phyloP scores from a whole-genome alignment of 2,888 invertebrate species.

The Tetrapedia diversipes region DNA sequence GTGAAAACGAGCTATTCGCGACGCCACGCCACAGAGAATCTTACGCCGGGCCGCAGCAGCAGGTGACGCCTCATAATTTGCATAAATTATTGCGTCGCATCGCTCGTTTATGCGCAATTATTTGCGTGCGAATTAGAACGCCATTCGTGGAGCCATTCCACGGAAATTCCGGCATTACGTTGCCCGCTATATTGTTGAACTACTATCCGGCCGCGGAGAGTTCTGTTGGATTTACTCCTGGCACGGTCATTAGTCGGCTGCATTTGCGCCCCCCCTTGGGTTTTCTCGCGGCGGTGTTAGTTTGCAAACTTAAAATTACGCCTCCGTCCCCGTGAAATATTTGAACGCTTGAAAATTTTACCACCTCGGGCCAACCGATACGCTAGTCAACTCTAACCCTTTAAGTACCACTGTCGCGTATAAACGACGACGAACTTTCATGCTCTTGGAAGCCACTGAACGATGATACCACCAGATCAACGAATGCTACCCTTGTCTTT shows the following conservation, averaged over 20 bases:
- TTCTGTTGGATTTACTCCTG: conserved; percentile 50
- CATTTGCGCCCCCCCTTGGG: conserved; percentile 32
- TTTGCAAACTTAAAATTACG: conserved; percentile 37
- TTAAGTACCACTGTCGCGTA: no score
- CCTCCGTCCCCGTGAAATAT: conserved; percentile 3
- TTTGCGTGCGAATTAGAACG: conserved; percentile 43
- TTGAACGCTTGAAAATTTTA: neutral
- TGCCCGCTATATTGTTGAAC: conserved; percentile 47
- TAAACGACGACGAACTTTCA: no score
- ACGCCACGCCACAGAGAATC: conserved; percentile 1
- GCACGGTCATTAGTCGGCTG: conserved; percentile 45
- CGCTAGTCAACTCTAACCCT: no score
- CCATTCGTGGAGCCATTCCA: conserved; percentile 28
- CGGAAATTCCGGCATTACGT: conserved; percentile 43
- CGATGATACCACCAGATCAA: no score
- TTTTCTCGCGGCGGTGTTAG: conserved; percentile 29
- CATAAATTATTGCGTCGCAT: conserved; percentile 47
- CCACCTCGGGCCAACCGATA: no score
- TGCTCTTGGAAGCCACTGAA: no score
- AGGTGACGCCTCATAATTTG: conserved; percentile 33
- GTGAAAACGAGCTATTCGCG: conserved; percentile 1
- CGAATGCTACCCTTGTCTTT: no score
- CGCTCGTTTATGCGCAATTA: conserved; percentile 32
- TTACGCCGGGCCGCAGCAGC: conserved; percentile 7
- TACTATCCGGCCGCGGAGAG: conserved; percentile 38